A percentile compares a stretch with the other conserved stretches of the same genome.
Evolutionary conservation across 1,140 invertebrate species (phyloP).

Genomic region (Lepidostoma basale): DNA sequence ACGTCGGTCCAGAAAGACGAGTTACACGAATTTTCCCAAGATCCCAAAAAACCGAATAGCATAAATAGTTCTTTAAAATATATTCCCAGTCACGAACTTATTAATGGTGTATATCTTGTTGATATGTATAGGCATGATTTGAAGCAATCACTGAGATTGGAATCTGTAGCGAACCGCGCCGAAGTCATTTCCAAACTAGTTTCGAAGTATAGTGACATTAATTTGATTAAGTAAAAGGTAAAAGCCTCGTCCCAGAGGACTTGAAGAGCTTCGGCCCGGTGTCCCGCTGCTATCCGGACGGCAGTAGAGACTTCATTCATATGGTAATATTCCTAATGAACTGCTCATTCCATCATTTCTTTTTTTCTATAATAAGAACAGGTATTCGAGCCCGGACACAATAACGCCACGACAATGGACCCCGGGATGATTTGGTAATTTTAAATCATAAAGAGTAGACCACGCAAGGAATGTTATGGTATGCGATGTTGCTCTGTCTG

Average conservation of each 20-base stretch:
- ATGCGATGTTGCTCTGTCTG: too few species aligned
- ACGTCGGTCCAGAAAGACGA: too few species aligned
- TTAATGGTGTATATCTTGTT: too few species aligned
- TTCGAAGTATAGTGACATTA: slow-evolving; percentile 2
- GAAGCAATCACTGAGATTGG: background rate
- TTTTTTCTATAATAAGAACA: background rate
- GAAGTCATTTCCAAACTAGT: slow-evolving; percentile 3
- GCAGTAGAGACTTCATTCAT: background rate
- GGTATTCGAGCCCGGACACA: background rate
- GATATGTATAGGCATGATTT: too few species aligned
- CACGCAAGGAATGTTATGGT: too few species aligned
- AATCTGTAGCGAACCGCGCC: background rate
- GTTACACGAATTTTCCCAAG: too few species aligned
- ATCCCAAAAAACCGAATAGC: too few species aligned
- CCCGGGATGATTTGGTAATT: background rate
- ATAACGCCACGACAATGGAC: background rate
- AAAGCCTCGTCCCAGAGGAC: too few species aligned
- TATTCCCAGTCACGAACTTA: too few species aligned
- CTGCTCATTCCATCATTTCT: background rate
- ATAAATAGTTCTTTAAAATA: too few species aligned
- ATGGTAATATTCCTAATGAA: slow-evolving; percentile 11
- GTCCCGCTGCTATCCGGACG: background rate
- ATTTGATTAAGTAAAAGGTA: slow-evolving; percentile 3
- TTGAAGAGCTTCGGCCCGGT: background rate
- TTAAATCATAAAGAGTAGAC: background rate